Evolutionary conservation across 2,888 invertebrate genomes (phyloP).

Genomic region (Parnassius smintheus): DNA sequence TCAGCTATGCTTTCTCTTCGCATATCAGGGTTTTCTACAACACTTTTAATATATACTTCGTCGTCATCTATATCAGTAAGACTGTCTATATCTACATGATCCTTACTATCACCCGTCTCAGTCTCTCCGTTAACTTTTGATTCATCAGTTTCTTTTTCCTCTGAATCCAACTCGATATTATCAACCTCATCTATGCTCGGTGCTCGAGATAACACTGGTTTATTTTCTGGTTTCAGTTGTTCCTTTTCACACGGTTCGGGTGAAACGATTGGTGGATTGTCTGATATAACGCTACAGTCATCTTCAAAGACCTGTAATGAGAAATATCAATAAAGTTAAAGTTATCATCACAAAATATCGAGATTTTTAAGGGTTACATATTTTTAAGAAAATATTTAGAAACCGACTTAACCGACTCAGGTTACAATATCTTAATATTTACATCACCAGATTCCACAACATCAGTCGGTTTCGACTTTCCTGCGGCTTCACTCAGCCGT

Average conservation of each 20-base stretch:
- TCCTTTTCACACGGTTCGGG: conserved; percentile 75
- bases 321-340: no score
- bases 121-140: conserved; percentile 77
- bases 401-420: no score
- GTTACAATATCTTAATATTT: conserved; percentile 3
- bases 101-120: conserved; percentile 77
- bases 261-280: conserved; percentile 75
- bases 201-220: conserved; percentile 67
- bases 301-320: conserved; percentile 78
- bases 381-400: no score
- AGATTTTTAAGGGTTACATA: no score
- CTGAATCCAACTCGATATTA: conserved; percentile 69
- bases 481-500: conserved; percentile 87
- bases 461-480: conserved; percentile 57
- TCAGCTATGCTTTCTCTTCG: conserved; percentile 74
- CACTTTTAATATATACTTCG: conserved; percentile 64
- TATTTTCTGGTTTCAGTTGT: conserved; percentile 56
- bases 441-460: conserved; percentile 57
- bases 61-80: conserved; percentile 75
- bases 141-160: conserved; percentile 55
- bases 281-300: conserved; percentile 79
- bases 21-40: conserved; percentile 72
- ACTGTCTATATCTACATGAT: conserved; percentile 66
- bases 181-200: conserved; percentile 76
- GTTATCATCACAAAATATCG: no score